Evolutionary conservation across 1,140 invertebrate species (phyloP).

Genomic region (Epicauta chinensis): DNA sequence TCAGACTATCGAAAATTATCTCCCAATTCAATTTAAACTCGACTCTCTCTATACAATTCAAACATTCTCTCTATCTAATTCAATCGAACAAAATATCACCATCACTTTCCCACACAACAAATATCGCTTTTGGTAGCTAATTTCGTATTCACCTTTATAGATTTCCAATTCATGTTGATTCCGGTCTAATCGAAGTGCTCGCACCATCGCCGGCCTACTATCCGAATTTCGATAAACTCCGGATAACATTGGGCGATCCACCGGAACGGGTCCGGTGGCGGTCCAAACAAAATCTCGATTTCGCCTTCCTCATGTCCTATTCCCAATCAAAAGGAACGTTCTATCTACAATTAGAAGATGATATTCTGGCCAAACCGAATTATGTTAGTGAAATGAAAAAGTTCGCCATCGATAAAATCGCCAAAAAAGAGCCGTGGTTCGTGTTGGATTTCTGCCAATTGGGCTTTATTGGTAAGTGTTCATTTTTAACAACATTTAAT

Average conservation of each 20-base stretch:
- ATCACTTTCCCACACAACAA: too few relatives aligned
- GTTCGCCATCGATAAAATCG: slow-evolving; percentile 75
- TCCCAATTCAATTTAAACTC: too few relatives aligned
- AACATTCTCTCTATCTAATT: too few relatives aligned
- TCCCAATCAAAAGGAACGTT: slow-evolving; percentile 71
- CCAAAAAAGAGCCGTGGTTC: slow-evolving; percentile 74
- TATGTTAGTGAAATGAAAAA: slow-evolving; percentile 85
- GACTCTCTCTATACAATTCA: too few relatives aligned
- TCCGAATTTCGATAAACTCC: slow-evolving; percentile 74
- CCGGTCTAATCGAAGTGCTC: slow-evolving; percentile 84
- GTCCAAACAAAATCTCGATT: slow-evolving; percentile 95
- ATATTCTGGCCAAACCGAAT: slow-evolving; percentile 82
- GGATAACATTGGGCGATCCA: slow-evolving; percentile 79
- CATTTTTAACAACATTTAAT: not conserved
- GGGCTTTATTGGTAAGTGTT: slow-evolving; percentile 74
- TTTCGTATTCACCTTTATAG: slow-evolving; percentile 45
- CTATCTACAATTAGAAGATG: slow-evolving; percentile 91
- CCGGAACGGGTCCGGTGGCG: slow-evolving; percentile 86
- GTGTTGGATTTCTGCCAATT: slow-evolving; percentile 91
- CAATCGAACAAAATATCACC: too few relatives aligned
- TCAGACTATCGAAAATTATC: too few relatives aligned
- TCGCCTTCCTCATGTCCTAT: slow-evolving; percentile 94
- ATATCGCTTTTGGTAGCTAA: not conserved
- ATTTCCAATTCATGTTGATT: slow-evolving; percentile 68
- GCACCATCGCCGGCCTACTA: slow-evolving; percentile 82